Evolutionary conservation across 2,888 invertebrate species (phyloP), one percentile per base, ranked within the genome.

Genomic region (Ferrisia virgata): DNA sequence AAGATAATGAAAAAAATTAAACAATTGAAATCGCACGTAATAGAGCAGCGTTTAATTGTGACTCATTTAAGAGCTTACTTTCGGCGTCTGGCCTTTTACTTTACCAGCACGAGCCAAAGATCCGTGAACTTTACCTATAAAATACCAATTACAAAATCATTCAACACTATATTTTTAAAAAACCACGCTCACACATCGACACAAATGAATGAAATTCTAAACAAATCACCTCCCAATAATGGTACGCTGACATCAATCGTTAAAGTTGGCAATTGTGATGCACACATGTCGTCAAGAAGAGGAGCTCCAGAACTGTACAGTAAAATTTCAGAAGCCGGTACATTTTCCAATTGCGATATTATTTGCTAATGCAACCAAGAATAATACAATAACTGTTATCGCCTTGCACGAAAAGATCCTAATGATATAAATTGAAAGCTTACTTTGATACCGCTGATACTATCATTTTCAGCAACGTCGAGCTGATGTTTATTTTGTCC

Each of bases 101-200:
- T 99, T 99, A 89, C 99, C 99, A 89, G 99, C 99, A 94, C 99
- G 99, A 91, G 99, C 99, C 88, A 99, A 91, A 86, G 99, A 99
- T 88, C 99, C 99, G 91, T 99, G 99, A 88, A 99, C 99, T 92
- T 99, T 99, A 92, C 93, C 92, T 92, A 87, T 82, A 88, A 87
- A 15, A 39, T 18, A 36, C 9, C 36, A 36, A 76, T 11, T 33
- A 69, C 1, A 36, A 15, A 31, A 15, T 36, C 72, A 13, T 18
- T 53, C 18, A 18, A 76, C 6, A 64, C n/a, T 15, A 76, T n/a
- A 18, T 11, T 18, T 9, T 53, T 53, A 3, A 53, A 4, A 53
- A 53, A 53, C 18, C 85, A n/a, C n/a, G n/a, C n/a, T n/a, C n/a
- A n/a, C n/a, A n/a, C n/a, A n/a, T n/a, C n/a, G n/a, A 22, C 8